Evolutionary conservation across 2,797 vertebrate species (phyloP), one percentile per base, ranked within the genome.

Genomic region (Gymnocypris eckloni): DNA sequence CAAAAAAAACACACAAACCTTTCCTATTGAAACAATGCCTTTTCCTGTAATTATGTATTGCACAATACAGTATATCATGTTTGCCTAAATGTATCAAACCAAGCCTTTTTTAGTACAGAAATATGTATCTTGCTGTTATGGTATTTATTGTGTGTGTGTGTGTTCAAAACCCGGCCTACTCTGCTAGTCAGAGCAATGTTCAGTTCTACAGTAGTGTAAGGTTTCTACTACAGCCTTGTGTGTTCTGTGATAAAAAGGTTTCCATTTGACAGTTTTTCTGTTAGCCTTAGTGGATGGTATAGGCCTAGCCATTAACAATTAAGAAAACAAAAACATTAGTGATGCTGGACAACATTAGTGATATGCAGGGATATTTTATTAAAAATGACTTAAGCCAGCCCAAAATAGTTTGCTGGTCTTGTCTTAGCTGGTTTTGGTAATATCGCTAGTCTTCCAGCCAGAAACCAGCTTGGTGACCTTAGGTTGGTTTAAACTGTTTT

Each of bases 41-140:
- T 92, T 93, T 93, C 92, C 94, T 94, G 94, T 94, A 92, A 94
- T 92, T 93, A 93, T 95, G 95, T 96, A 96, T 96, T 96, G 95
- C 96, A 96, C 95, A 94, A 94, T 95, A 95, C 94, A 95, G 94
- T 94, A 93, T 94, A 94, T 93, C 95, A 95, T 92, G 93, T 90
- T 92, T 93, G 92, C 93, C 94, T 25, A 94, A 94, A 93, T 90
- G 93, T 93, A 92, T 84, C 93, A 94, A 95, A 92, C 87, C 92
- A 94, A 94, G 93, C 89, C 88, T 92, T 91, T 91, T 59, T 90
- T 92, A 90, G 89, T 91, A 87, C 80, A 92, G 92, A 91, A 91
- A 94, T 94, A 93, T 87, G 11, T 90, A 89, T 92, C 89, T 93
- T 92, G 92, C 93, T 92, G 93, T 92, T 92, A 92, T 93, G 92